Evolutionary conservation across 2,888 invertebrate species (phyloP), one percentile per base, ranked within the genome.

Genomic region (Caenorhabditis virilis): DNA sequence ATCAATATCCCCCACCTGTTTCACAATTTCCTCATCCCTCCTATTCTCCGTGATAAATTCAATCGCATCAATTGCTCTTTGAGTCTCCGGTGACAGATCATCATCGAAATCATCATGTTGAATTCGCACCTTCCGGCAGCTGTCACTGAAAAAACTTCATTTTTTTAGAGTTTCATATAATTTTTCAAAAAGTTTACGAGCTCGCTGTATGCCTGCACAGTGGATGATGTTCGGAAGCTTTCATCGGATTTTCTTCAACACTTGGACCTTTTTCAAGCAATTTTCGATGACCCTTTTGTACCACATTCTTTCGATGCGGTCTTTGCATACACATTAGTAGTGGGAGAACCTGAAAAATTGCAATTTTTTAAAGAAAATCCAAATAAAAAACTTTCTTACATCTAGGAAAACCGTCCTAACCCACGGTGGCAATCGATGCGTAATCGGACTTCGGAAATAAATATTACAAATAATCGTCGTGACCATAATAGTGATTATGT

Each of bases 401-500:
- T 95, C 92, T 45, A 98, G 89, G 86, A 98, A 98, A 64, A 95
- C 90, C 73, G 91, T 89, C 52, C 95, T 89, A 78, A 95, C 92
- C 94, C 94, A 95, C 78, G 91, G 89, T 51, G 97, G 95, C 91
- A 95, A 95, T 87, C 91, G 90, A 86, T 97, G 95, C 41, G 95
- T 97, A 93, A 89, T 52, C 93, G 95, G 35, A 93, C 93, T 86
- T 38, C 97, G 88, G 87, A 97, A 98, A 86, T 98, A 97, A 91
- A 95, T 94, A 86, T 98, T 99, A 84, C 98, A 97, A 84, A 98
- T 95, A 84, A 98, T 90, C 72, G 99, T 97, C 15, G 98, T 99
- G 56, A 97, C 93, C 79, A 98, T 88, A 86, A 99, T 98, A 87
- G 95, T 95, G 84, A 98, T 93, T 69, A 98, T 95, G 87, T 98